Percentiles rank a stretch among this genome's conserved stretches.
phyloP scores from a whole-genome alignment of 2,797 vertebrate species.

The Loriculus beryllinus region DNA sequence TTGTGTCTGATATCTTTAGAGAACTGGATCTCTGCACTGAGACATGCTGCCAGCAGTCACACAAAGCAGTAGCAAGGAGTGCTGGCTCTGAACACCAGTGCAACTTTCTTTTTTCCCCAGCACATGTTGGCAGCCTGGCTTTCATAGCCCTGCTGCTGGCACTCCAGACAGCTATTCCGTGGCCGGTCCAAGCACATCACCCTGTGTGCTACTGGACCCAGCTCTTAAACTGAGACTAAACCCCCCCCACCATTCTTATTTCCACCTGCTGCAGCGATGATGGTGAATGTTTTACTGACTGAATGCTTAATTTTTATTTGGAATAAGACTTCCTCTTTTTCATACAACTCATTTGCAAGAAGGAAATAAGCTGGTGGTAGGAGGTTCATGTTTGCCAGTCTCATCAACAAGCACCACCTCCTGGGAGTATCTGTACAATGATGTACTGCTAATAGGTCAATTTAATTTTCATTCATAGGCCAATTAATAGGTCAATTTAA shows the following conservation, averaged over 20 bases:
- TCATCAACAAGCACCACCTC: background rate
- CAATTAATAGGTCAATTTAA: no score
- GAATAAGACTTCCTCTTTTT: background rate
- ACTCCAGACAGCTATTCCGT: background rate
- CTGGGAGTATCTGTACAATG: background rate
- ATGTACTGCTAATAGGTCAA: background rate
- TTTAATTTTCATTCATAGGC: background rate
- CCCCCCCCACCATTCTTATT: background rate
- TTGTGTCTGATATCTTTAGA: background rate
- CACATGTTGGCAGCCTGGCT: background rate
- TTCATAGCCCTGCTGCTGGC: accelerated
- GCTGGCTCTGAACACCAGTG: background rate
- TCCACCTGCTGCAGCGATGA: background rate
- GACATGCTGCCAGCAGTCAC: background rate
- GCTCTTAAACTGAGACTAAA: background rate
- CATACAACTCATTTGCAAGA: background rate
- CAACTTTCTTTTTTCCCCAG: background rate
- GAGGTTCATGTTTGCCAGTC: accelerated
- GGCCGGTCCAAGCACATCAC: background rate
- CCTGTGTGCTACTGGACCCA: background rate
- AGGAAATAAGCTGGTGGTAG: background rate
- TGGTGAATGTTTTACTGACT: accelerated
- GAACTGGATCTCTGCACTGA: accelerated
- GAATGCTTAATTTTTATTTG: background rate
- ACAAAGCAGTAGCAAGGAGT: background rate